Evolutionary conservation across 2,888 invertebrate species (phyloP), one percentile per base, ranked within the genome.

Genomic region (Acheta domesticus): DNA sequence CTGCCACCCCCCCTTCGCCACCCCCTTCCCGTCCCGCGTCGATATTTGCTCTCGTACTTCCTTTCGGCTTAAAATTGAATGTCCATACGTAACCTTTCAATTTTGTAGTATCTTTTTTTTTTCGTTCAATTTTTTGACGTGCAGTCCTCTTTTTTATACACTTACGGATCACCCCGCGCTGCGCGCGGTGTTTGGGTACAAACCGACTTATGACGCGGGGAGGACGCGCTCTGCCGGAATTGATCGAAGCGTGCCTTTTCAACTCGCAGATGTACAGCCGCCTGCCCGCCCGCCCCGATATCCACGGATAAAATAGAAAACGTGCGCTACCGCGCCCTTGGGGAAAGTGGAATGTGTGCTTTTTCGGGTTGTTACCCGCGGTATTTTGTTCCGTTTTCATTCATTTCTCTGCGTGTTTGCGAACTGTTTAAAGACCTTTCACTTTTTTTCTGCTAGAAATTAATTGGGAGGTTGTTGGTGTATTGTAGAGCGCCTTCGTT

Each of bases 21-120:
- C 36, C 36, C 36, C 8, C 8, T 36, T n/a, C 62, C 62, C 16
- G 12, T 62, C 62, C 14, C n/a, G 14, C 62, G 62, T 62, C 62
- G 62, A 62, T 62, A 62, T 62, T 62, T 62, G 62, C 62, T 62
- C 62, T 62, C 62, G 62, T n/a, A 62, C 62, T 62, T 62, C 62
- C 62, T 62, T 62, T 62, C 62, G 62, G 62, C 62, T 62, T 62
- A 62, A 62, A 62, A 62, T 62, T 62, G 62, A 62, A 62, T 62
- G 62, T 62, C 62, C 62, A 62, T 62, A 62, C 62, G 62, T 62
- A 62, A 62, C 62, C 62, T 62, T 62, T 62, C 62, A 62, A 62
- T 62, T 62, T 62, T n/a, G 62, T 62, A 62, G 62, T 62, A 62
- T 62, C 14, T 62, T 62, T 62, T 12, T 62, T 12, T 62, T 12